Base-by-base conservation (phyloP, 1,140 invertebrate genomes). In the Trichogramma pretiosum region DNA sequence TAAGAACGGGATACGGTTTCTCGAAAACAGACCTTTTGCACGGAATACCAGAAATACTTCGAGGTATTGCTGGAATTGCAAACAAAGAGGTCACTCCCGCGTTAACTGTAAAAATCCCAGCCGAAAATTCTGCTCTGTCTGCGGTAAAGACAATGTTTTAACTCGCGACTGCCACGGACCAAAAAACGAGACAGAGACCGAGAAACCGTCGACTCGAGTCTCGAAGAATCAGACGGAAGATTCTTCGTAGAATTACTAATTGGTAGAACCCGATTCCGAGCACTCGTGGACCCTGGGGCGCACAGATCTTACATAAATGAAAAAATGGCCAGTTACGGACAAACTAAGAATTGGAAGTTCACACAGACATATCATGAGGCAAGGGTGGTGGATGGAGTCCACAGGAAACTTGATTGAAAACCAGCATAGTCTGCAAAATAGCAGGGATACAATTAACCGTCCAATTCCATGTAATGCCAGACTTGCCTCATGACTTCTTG, bases 1-100 rank as follows among this genome's bases (percentile, higher is more conserved):
- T 28, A 5, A 28, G 24, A 11, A 7, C 5, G 5, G 24, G 5
- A 7, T 5, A 28, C 11, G 5, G 24, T 28, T 11, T 28, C 5
- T 28, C 24, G 11, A 11, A 28, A 28, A 11, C 24, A 5, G 5
- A 28, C 5, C 24, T 28, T 11, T 11, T 28, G 24, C 11, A 28
- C 5, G 24, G 24, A 11, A 28, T 28, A 5, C 24, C 24, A 11
- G 24, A 28, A 11, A 28, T 28, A 5, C 11, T 28, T 5, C 5
- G 11, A 28, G 11, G 0, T 30, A 19, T 16, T 53, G 51, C 13
- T 53, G 51, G 51, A 26, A 42, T 1, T 53, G 51, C 19, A 39
- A 40, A 26, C 21, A 40, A 10, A 23, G 33, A 36, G 51, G 46
- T 4, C 51, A 53, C 11, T 5, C 11, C 2, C 21, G 51, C 5